A percentile compares a stretch with the other conserved stretches of the same genome.
phyloP scores from a whole-genome alignment of 2,113 vertebrate genomes.

The Amazona vittata region DNA sequence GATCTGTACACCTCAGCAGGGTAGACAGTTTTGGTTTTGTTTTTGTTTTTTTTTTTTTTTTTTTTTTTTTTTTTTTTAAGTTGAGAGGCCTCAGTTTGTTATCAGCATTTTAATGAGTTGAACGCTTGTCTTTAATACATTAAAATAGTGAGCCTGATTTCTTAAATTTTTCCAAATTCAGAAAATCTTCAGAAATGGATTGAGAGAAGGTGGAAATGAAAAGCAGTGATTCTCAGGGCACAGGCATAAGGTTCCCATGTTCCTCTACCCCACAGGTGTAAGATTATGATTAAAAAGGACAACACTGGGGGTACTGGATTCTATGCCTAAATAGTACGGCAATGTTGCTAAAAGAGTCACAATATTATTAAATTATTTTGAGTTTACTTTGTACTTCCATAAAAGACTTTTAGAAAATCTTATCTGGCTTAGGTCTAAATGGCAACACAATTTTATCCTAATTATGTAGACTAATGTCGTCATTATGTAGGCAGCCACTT shows the following conservation, averaged over 20 bases:
- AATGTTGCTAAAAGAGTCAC: background rate
- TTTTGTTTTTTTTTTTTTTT: background rate
- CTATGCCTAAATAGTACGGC: background rate
- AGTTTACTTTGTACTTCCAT: background rate
- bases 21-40: accelerated
- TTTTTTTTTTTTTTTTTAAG: background rate
- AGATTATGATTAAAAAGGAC: background rate
- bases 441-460: background rate
- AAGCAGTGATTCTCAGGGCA: background rate
- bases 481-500: background rate
- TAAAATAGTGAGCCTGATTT: background rate
- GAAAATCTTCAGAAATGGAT: background rate
- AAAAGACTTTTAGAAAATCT: background rate
- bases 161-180: background rate
- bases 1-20: background rate
- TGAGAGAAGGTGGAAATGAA: background rate
- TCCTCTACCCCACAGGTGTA: background rate
- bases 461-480: background rate
- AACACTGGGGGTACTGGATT: background rate
- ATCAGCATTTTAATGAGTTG: background rate
- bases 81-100: background rate
- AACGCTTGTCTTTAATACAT: background rate
- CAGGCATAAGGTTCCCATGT: background rate
- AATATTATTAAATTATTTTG: background rate
- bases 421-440: background rate